Percentiles rank a stretch among this genome's conserved stretches.
phyloP scores from a whole-genome alignment of 2,888 invertebrate species.

The Drosophila anceps region DNA sequence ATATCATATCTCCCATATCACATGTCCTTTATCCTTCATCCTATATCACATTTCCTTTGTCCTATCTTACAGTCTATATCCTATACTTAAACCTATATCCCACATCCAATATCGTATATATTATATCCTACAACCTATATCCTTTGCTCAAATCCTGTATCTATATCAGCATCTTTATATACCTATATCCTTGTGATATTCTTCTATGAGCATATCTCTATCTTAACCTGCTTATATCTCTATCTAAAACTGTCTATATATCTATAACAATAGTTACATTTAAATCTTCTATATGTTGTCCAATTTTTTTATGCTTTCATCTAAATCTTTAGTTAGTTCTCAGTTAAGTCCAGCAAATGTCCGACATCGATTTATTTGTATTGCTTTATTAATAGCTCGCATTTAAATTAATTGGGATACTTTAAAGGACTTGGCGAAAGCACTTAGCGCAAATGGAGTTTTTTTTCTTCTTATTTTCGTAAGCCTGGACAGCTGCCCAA shows the following conservation, averaged over 20 bases:
- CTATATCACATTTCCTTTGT: background rate
- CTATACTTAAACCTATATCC: too few relatives aligned
- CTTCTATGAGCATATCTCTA: too few relatives aligned
- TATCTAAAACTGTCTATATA: background rate
- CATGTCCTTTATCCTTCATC: background rate
- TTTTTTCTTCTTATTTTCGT: background rate
- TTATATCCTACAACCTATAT: background rate
- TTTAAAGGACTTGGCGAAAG: background rate
- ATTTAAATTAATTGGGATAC: slow-evolving; percentile 16
- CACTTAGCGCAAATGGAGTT: slow-evolving; percentile 10
- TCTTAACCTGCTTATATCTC: too few relatives aligned
- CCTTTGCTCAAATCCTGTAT: background rate
- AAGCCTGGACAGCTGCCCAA: slow-evolving; percentile 12
- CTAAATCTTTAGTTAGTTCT: background rate
- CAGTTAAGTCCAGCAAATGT: background rate
- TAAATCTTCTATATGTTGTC: background rate
- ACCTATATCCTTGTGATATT: background rate
- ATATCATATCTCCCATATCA: background rate
- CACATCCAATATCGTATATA: too few relatives aligned
- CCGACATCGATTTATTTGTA: background rate
- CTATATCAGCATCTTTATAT: too few relatives aligned
- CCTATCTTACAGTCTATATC: background rate
- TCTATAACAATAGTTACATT: background rate
- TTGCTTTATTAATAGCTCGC: slow-evolving; percentile 15
- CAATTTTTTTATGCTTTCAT: background rate